Base-by-base conservation (phyloP, 1,140 invertebrate species). In the Protaetia brevitarsis region DNA sequence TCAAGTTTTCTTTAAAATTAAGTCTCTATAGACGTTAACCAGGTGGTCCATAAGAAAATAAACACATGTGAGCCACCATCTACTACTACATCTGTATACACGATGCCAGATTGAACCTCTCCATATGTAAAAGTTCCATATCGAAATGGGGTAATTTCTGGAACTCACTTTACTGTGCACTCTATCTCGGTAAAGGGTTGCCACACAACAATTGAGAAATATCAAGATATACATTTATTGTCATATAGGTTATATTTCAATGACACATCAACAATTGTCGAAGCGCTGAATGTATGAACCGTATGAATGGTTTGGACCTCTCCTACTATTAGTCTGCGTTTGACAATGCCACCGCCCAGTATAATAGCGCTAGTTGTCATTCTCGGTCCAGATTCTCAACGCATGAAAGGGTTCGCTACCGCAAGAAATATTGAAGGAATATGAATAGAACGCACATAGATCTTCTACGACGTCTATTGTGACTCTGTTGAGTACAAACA, bases 171-270 rank as follows among this genome's bases (percentile, higher is more conserved):
- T 45, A 13, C n/a, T 21, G n/a, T 45, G n/a, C n/a, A n/a, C 41
- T 45, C 10, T 19, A 45, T 16, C 41, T 16, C 41, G 16, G 41
- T 21, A 45, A 45, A 45, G 41, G 41, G 41, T 45, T 45, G 23
- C 41, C 13, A 45, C n/a, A n/a, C 41, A 45, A 45, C 41, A 45
- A 45, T 19, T 8, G 23, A 45, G 41, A 45, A 45, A 45, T 45
- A 45, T 45, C 41, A 45, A 45, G 41, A 45, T 45, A 45, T 45
- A 45, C 41, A 45, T 45, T 16, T 45, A 45, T 45, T 45, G 41
- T 45, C 41, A 45, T 45, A 45, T 45, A 45, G 41, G 41, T 45
- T 45, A 45, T 45, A 45, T 45, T 45, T 45, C 41, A 45, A 45
- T 45, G 41, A 45, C 41, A 45, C 19, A 45, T 45, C 13, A n/a